These are phyloP conservation scores for Ectemnius cavifrons DNA, from an alignment of 2,888 invertebrate genomes.

Conservation along the genomic window DNA sequence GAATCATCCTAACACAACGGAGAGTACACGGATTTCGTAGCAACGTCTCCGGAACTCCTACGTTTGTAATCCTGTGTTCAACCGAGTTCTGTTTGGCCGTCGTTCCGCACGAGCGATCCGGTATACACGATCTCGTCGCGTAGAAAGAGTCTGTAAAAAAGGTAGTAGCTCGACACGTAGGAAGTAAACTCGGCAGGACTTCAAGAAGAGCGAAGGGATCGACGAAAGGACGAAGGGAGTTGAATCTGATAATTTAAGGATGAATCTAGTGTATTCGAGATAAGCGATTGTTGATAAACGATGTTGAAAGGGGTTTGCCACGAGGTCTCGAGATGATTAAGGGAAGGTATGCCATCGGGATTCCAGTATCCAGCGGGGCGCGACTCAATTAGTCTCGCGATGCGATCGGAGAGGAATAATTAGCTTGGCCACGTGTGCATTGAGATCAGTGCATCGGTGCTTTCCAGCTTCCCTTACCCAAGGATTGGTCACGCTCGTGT, in stretches of 20 bases:
- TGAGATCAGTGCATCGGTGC: conserved; percentile 7
- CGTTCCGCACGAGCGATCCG: conserved; percentile 58
- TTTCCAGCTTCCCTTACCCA: neutral
- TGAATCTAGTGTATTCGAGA: too few species aligned
- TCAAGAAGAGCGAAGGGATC: conserved; percentile 47
- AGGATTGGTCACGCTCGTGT: neutral
- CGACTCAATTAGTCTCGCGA: conserved; percentile 55
- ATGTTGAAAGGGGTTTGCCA: too few species aligned
- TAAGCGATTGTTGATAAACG: too few species aligned
- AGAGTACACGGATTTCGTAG: neutral
- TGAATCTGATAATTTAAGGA: too few species aligned
- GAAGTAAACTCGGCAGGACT: conserved; percentile 52
- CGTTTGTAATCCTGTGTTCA: conserved; percentile 47
- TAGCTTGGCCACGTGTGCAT: conserved; percentile 25
- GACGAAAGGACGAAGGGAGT: conserved; percentile 3
- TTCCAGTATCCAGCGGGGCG: conserved; percentile 6
- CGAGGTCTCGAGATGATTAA: neutral
- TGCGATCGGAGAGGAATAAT: conserved; percentile 43
- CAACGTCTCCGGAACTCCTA: conserved; percentile 42
- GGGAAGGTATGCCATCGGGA: neutral
- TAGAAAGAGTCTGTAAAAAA: conserved; percentile 30
- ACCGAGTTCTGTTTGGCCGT: conserved; percentile 46
- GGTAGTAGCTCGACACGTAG: conserved; percentile 39
- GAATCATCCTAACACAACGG: neutral
- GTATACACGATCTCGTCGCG: conserved; percentile 47